phyloP scores from a whole-genome alignment of 2,797 vertebrate genomes.

The Erpetoichthys calabaricus region DNA sequence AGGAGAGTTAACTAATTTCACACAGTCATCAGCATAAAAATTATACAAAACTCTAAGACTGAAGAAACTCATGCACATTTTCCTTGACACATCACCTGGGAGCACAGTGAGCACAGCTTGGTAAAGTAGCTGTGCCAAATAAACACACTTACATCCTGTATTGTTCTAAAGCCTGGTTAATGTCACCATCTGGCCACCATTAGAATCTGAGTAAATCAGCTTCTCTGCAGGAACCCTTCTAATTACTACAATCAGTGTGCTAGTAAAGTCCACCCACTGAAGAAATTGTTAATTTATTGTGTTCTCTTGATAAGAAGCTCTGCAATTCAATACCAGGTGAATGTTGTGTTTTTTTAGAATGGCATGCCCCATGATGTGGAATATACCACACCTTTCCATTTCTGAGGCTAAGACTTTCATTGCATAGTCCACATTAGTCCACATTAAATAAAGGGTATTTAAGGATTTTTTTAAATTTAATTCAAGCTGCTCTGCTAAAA shows the following conservation, averaged over 20 bases:
- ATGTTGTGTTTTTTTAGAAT: constrained; percentile 9
- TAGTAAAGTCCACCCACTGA: constrained; percentile 4
- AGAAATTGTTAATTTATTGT: background rate
- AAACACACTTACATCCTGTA: too few relatives aligned
- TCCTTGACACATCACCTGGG: too few relatives aligned
- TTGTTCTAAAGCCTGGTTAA: background rate
- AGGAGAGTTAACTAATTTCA: too few relatives aligned
- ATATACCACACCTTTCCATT: constrained; percentile 11
- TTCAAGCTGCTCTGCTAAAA: constrained; percentile 15
- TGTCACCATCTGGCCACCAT: constrained; percentile 5
- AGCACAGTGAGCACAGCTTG: too few relatives aligned
- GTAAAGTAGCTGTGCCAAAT: too few relatives aligned
- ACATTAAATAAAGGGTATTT: constrained; percentile 3
- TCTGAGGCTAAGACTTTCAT: constrained; percentile 7
- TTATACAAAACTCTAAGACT: too few relatives aligned
- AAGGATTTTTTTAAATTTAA: constrained; percentile 6
- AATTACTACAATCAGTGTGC: constrained; percentile 10
- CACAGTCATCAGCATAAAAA: too few relatives aligned
- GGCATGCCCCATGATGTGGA: constrained; percentile 11
- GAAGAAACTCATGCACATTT: too few relatives aligned
- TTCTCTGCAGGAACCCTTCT: background rate
- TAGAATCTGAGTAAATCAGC: too few relatives aligned
- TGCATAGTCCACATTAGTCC: constrained; percentile 13
- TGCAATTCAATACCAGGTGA: constrained; percentile 9
- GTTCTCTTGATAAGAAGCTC: background rate